A percentile compares a stretch with the other conserved stretches of the same genome.
phyloP scores from a whole-genome alignment of 2,888 invertebrate genomes.

The Marronus borbonicus region DNA sequence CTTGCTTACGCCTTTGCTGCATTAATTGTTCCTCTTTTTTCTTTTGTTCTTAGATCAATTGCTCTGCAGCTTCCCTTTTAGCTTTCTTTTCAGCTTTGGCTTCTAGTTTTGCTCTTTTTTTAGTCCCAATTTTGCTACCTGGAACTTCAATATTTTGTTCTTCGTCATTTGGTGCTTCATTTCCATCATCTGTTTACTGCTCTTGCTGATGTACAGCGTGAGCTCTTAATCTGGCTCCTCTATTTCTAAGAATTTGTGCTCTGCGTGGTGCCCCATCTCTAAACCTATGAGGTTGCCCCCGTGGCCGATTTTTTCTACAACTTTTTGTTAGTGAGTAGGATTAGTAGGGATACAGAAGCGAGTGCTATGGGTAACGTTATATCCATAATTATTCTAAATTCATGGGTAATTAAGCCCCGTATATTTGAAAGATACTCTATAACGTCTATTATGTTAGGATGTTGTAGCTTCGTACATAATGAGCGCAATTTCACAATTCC shows the following conservation, averaged over 20 bases:
- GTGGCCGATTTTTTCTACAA: slow-evolving; percentile 55
- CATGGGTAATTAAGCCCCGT: no score
- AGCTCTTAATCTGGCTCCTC: slow-evolving; percentile 78
- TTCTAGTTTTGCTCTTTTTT: slow-evolving; percentile 94
- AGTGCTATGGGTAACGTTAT: slow-evolving; percentile 69
- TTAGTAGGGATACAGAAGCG: slow-evolving; percentile 67
- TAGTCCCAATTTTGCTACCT: slow-evolving; percentile 91
- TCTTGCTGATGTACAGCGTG: slow-evolving; percentile 66
- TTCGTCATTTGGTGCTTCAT: slow-evolving; percentile 72
- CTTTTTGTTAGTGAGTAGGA: slow-evolving; percentile 64
- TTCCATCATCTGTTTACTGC: slow-evolving; percentile 61
- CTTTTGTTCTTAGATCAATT: slow-evolving; percentile 85
- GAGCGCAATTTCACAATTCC: no score
- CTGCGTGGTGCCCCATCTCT: slow-evolving; percentile 77
- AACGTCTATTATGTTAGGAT: no score
- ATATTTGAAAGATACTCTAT: no score
- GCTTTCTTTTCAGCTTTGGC: slow-evolving; percentile 92
- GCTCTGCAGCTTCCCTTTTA: slow-evolving; percentile 85
- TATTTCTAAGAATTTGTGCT: slow-evolving; percentile 82
- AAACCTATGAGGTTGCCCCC: slow-evolving; percentile 63
- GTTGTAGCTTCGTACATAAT: no score
- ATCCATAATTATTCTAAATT: slow-evolving; percentile 66
- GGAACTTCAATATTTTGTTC: slow-evolving; percentile 73
- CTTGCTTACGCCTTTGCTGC: slow-evolving; percentile 82
- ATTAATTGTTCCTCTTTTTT: slow-evolving; percentile 82